Evolutionary conservation across 2,113 vertebrate species (phyloP), one percentile per base, ranked within the genome.

Genomic region (Condylura cristata): DNA sequence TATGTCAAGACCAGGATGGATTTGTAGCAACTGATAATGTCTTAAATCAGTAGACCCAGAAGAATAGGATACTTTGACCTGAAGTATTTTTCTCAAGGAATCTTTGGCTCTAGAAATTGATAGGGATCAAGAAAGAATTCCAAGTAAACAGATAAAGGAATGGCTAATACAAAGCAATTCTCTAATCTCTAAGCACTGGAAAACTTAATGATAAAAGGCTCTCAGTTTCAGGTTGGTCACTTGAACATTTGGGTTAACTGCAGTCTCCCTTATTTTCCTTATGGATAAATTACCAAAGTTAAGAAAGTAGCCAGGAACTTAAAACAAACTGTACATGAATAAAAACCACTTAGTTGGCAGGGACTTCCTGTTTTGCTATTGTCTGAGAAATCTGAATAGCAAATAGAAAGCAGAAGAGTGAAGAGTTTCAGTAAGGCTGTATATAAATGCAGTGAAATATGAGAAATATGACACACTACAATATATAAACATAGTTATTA

Each of bases 21-120:
- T 61, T 20, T 79, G 26, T 53, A 78, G 56, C 13, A 30, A 89
- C 6, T 39, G 8, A 70, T 16, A 37, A 32, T 48, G 37, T 94
- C 89, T 94, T 70, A 86, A 89, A 80, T 65, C 65, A n/a, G 46
- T 22, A 94, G 58, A 86, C 79, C 34, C 26, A 83, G 53, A n/a
- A 86, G 44, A 78, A 90, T 39, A 48, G 30, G 37, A 72, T 88
- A 72, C 3, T 56, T 72, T 80, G 48, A 82, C 34, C 8, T 81
- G 18, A 32, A 41, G 22, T 48, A 14, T 48, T 95, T 92, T 80
- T 41, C 39, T 86, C 48, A 94, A 82, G 70, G 32, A 46, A 68
- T 80, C 1, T 81, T 78, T 91, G 65, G 26, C 26, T 82, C 32
- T 92, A 89, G 44, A 60, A 70, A 78, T 16, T n/a, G 68, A 56